Base-by-base conservation (phyloP, 2,888 invertebrate species). In the Podotricha telesiphe region DNA sequence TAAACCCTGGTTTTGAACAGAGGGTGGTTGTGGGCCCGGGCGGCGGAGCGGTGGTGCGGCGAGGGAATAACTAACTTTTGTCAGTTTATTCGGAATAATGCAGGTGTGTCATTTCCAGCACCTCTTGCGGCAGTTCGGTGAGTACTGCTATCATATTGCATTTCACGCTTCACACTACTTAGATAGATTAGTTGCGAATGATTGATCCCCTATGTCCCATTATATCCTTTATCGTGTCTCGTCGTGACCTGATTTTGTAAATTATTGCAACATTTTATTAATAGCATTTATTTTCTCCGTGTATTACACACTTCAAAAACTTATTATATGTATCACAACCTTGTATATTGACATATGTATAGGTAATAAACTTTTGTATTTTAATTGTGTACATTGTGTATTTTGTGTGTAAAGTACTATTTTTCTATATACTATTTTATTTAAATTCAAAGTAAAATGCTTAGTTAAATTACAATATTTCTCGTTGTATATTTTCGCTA, bases 31-130 rank as follows among this genome's bases (percentile, higher is more conserved):
- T 85, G 85, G 82, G 84, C 82, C 82, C 78, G 73, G 81, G 83
- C 83, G 84, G 82, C 79, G 78, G 80, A 79, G 82, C 81, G 82
- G 82, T 80, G 84, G 81, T 81, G 86, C 84, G 78, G 76, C 83
- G 77, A 81, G 83, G 79, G 78, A 81, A 78, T 87, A 82, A 82
- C 85, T 88, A 85, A 82, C 85, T 88, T 86, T 85, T 83, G 84
- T 83, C 80, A 80, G 85, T 87, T 86, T 82, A 84, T 84, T 86
- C 83, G 85, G 88, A 82, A 93, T 86, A 86, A 93, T 93, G 93
- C 93, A 93, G 88, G 93, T 93, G 88, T 93, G 93, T 89, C 93
- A 93, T 92, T 93, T 93, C 93, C 93, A 93, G 86, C 93, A 93
- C 79, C 93, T 93, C 71, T 80, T 93, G 80, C 86, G 93, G 84